phyloP scores from a whole-genome alignment of 2,113 vertebrate genomes.

The Amphilophus citrinellus region DNA sequence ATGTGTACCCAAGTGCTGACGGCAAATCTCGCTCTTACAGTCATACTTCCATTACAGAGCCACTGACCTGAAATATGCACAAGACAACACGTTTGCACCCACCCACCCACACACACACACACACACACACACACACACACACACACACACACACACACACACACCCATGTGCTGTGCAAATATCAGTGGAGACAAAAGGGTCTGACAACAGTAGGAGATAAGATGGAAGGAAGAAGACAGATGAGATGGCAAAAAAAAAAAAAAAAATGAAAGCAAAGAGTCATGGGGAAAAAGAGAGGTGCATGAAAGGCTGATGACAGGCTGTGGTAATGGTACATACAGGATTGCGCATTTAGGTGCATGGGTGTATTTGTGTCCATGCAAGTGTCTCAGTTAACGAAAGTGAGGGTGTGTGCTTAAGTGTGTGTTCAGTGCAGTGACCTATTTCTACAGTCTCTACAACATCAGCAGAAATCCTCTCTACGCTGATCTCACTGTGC shows the following conservation, averaged over 20 bases:
- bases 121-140: not conserved
- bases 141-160: not conserved
- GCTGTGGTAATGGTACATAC: constrained; percentile 27
- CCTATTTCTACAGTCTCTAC: constrained; percentile 76
- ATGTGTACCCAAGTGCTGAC: constrained; percentile 47
- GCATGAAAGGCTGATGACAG: constrained; percentile 55
- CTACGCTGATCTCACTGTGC: constrained; percentile 42
- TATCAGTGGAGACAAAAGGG: constrained; percentile 33
- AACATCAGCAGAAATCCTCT: constrained; percentile 69
- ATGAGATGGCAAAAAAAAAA: constrained; percentile 46
- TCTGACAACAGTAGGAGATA: constrained; percentile 16
- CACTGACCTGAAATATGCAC: constrained; percentile 73
- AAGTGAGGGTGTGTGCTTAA: constrained; percentile 28
- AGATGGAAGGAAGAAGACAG: constrained; percentile 3
- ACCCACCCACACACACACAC: not conserved
- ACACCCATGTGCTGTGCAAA: constrained; percentile 14
- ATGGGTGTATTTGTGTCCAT: not conserved
- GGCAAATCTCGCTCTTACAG: constrained; percentile 54
- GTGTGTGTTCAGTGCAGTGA: constrained; percentile 62
- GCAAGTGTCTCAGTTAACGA: constrained; percentile 26
- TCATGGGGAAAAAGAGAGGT: constrained; percentile 21
- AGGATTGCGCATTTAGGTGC: constrained; percentile 23
- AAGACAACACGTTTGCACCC: constrained; percentile 43
- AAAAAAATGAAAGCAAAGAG: constrained; percentile 53
- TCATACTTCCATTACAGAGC: constrained; percentile 59